Percentiles rank a stretch among this genome's conserved stretches.
These are phyloP conservation scores for Sebastes taczanowskii DNA, from an alignment of 2,797 vertebrate species.

Conservation along the genomic window DNA sequence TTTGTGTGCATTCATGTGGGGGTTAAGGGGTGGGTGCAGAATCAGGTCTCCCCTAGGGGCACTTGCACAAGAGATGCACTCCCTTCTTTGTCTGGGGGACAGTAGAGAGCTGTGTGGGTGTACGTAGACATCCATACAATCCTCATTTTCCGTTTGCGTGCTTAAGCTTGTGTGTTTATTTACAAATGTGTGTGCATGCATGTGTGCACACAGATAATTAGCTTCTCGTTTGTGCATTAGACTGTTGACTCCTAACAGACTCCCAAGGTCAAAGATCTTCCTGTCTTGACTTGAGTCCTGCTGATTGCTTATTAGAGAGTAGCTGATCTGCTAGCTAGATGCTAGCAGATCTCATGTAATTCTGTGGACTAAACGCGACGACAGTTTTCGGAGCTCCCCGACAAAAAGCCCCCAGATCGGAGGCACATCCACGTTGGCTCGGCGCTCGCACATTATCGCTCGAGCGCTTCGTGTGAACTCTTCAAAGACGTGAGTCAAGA, in stretches of 20 bases:
- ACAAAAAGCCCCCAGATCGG: no score
- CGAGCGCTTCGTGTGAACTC: no score
- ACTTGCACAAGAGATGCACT: constrained; percentile 62
- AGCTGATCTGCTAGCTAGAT: background rate
- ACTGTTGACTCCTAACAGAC: constrained; percentile 53
- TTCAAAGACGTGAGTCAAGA: no score
- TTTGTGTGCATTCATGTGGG: constrained; percentile 48
- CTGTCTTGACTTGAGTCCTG: constrained; percentile 27
- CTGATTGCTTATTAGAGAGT: constrained; percentile 15
- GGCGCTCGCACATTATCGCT: no score
- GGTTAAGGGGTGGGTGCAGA: constrained; percentile 72
- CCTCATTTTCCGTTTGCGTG: background rate
- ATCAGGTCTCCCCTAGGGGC: constrained; percentile 68
- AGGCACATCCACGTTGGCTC: no score
- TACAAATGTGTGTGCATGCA: constrained; percentile 2
- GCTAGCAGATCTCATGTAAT: background rate
- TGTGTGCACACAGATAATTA: constrained; percentile 50
- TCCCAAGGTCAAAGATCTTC: constrained; percentile 71
- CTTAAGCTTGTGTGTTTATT: background rate
- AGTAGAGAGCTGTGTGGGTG: constrained; percentile 48
- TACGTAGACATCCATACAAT: constrained; percentile 5
- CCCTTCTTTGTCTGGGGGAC: constrained; percentile 72
- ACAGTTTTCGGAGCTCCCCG: no score
- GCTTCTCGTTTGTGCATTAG: constrained; percentile 51
- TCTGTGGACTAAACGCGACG: background rate